These are phyloP conservation scores for Dendroctonus ponderosae DNA, from an alignment of 1,140 invertebrate species.

Conservation along the genomic window DNA sequence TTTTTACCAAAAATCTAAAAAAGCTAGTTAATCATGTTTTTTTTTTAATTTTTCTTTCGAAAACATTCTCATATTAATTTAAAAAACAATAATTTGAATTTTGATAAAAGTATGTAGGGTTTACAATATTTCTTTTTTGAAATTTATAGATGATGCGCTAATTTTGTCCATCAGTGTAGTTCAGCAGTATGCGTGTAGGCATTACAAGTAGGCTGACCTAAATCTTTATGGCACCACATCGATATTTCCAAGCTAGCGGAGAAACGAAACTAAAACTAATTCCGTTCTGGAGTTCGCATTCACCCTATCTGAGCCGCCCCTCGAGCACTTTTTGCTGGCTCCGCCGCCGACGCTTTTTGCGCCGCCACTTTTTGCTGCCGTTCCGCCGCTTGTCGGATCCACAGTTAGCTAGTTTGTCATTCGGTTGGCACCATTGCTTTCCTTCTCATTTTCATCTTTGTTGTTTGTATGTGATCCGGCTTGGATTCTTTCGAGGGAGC, in stretches of 20 bases:
- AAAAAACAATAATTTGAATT: too few species aligned
- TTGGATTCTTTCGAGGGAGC: slow-evolving; percentile 6
- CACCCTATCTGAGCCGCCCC: slow-evolving; percentile 21
- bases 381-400: slow-evolving; percentile 47
- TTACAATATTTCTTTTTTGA: too few species aligned
- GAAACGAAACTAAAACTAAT: slow-evolving; percentile 38
- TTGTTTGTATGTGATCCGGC: slow-evolving; percentile 7
- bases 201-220: slow-evolving; percentile 8
- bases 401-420: slow-evolving; percentile 51
- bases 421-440: slow-evolving; percentile 45
- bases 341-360: slow-evolving; percentile 34
- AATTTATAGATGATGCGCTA: too few species aligned
- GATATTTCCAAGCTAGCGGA: slow-evolving; percentile 13
- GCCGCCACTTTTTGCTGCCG: slow-evolving; percentile 40
- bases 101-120: too few species aligned
- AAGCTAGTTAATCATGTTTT: too few species aligned
- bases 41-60: too few species aligned
- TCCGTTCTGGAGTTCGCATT: slow-evolving; percentile 35
- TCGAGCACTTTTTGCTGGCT: slow-evolving; percentile 40
- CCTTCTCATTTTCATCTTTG: slow-evolving; percentile 25
- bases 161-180: too few species aligned
- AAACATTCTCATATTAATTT: too few species aligned
- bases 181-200: neutral
- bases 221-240: slow-evolving; percentile 22
- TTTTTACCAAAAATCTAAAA: too few species aligned